These are phyloP conservation scores for Coremacera marginata DNA, from an alignment of 2,888 invertebrate species.

Conservation along the genomic window DNA sequence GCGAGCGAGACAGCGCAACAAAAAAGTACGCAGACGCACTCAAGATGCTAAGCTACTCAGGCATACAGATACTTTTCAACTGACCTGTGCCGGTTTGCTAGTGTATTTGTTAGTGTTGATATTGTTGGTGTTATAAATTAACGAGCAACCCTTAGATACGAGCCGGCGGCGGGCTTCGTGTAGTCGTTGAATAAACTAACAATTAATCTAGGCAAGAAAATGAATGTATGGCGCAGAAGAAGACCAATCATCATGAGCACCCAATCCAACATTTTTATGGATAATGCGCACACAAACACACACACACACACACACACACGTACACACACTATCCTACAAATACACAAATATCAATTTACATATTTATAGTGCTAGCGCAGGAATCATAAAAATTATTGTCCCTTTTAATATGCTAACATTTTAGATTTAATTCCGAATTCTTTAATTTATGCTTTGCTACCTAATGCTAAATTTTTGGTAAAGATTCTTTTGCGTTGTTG, in stretches of 20 bases:
- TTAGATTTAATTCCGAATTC: conserved; percentile 16
- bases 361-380: not conserved
- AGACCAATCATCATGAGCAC: conserved; percentile 24
- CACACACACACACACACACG: conserved; percentile 32
- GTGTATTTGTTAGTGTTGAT: too few relatives aligned
- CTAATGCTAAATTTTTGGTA: not conserved
- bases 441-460: not conserved
- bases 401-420: conserved; percentile 32
- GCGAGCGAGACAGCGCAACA: conserved; percentile 40
- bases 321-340: conserved; percentile 3
- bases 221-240: not conserved
- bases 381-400: conserved; percentile 33
- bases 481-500: not conserved
- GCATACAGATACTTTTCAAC: not conserved
- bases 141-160: too few relatives aligned
- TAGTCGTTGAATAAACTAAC: too few relatives aligned
- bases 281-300: not conserved
- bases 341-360: not conserved
- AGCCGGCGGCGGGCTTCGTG: too few relatives aligned
- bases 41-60: conserved; percentile 18
- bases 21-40: conserved; percentile 24
- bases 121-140: too few relatives aligned
- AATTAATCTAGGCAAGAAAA: not conserved
- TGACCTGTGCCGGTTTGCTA: too few relatives aligned
- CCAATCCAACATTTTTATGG: conserved; percentile 6